These are phyloP conservation scores for human DNA, from an alignment of 2,113 vertebrate genomes.

Conservation along the genomic window DNA sequence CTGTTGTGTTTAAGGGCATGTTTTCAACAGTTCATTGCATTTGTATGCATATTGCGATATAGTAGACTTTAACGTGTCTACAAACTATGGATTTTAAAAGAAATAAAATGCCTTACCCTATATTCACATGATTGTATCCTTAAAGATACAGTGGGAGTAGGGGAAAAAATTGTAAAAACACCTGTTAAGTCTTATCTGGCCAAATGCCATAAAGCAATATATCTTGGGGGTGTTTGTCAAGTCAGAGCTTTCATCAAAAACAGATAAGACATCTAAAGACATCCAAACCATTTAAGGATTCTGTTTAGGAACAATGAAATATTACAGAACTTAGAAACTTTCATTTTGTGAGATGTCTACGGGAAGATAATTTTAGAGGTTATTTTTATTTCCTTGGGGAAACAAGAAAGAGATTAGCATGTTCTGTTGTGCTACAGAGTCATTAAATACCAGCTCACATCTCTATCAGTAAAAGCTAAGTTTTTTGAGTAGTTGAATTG, in stretches of 20 bases:
- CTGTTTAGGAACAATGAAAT: conserved; percentile 6
- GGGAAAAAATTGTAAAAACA: not conserved
- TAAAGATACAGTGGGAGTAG: not conserved
- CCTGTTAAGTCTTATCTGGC: not conserved
- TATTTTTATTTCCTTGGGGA: conserved; percentile 43
- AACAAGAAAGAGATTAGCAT: conserved; percentile 13
- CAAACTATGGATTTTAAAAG: not conserved
- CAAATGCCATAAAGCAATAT: conserved; percentile 39
- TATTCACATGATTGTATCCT: conserved; percentile 27
- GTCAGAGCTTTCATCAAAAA: conserved; percentile 38
- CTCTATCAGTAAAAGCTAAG: not conserved
- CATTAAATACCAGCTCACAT: conserved; percentile 6
- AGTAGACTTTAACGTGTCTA: not conserved
- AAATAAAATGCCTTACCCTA: not conserved
- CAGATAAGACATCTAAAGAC: not conserved
- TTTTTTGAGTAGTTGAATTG: not conserved
- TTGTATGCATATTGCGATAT: not conserved
- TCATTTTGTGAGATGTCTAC: conserved; percentile 4
- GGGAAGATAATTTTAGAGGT: conserved; percentile 24
- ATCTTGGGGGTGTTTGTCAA: conserved; percentile 30
- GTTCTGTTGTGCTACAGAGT: not conserved
- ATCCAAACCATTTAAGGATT: not conserved
- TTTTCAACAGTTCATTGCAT: not conserved
- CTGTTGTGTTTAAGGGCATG: not conserved
- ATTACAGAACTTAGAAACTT: conserved; percentile 1